phyloP scores from a whole-genome alignment of 2,797 vertebrate genomes.

The Apogon talboti region DNA sequence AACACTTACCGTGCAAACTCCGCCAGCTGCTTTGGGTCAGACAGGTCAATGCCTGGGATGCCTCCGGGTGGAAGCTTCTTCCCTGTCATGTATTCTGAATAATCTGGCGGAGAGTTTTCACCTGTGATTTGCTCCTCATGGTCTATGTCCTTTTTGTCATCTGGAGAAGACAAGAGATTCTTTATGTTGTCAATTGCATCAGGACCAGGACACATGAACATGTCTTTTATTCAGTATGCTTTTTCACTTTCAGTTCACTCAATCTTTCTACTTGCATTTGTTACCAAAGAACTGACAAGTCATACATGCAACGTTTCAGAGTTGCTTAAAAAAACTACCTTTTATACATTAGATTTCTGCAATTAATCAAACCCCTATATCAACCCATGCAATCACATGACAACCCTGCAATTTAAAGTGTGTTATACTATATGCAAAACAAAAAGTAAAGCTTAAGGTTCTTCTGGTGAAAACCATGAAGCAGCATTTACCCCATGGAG shows the following conservation, averaged over 20 bases:
- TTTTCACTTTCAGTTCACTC: neutral
- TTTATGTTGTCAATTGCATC: constrained; percentile 1
- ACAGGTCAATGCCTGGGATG: constrained; percentile 97
- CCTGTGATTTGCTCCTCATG: constrained; percentile 97
- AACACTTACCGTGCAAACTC: constrained; percentile 94
- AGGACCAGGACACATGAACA: neutral
- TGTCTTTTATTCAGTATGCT: too few relatives aligned
- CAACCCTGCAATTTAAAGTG: too few relatives aligned
- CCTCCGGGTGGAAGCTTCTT: constrained; percentile 98
- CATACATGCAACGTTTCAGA: too few relatives aligned
- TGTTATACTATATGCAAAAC: too few relatives aligned
- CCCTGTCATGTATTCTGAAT: constrained; percentile 98
- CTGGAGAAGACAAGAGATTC: constrained; percentile 71
- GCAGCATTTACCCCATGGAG: too few relatives aligned
- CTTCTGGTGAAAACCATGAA: too few relatives aligned
- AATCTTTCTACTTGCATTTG: neutral
- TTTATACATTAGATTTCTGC: too few relatives aligned
- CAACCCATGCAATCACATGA: too few relatives aligned
- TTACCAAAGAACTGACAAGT: too few relatives aligned
- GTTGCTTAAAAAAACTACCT: too few relatives aligned
- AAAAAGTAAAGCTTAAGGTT: too few relatives aligned
- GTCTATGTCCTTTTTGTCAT: constrained; percentile 99
- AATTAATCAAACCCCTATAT: too few relatives aligned
- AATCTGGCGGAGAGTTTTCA: constrained; percentile 97
- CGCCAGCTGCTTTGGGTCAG: constrained; percentile 97